Evolutionary conservation across 2,888 invertebrate genomes (phyloP).

Genomic region (Alloscopus bannaensis): DNA sequence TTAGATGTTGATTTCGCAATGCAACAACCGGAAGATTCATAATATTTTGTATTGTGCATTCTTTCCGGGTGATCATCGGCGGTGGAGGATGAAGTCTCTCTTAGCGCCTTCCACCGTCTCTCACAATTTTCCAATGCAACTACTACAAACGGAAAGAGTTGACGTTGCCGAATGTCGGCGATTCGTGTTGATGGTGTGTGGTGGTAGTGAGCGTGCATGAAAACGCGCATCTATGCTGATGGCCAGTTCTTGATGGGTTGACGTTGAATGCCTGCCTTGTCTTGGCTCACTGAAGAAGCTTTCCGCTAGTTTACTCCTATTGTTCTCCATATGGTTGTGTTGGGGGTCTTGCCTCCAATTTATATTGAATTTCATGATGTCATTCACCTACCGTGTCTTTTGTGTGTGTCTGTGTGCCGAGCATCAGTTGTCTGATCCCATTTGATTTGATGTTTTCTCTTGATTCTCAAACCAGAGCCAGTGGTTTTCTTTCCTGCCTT

Average conservation of each 20-base stretch:
- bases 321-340: conserved; percentile 36
- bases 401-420: too few relatives aligned
- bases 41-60: too few relatives aligned
- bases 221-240: neutral
- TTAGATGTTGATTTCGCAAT: too few relatives aligned
- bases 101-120: too few relatives aligned
- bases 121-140: too few relatives aligned
- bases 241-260: conserved; percentile 35
- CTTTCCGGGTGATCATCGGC: too few relatives aligned
- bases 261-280: conserved; percentile 24
- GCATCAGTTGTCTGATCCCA: conserved; percentile 49
- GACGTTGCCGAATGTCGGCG: too few relatives aligned
- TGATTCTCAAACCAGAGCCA: conserved; percentile 29
- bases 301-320: conserved; percentile 41
- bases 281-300: conserved; percentile 36
- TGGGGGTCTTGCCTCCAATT: conserved; percentile 53
- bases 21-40: too few relatives aligned
- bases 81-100: too few relatives aligned
- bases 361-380: conserved; percentile 61
- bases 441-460: conserved; percentile 52
- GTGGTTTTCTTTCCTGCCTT: conserved; percentile 32
- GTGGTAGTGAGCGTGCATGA: neutral
- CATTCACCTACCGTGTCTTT: conserved; percentile 52
- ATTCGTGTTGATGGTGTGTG: conserved; percentile 18
- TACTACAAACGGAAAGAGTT: too few relatives aligned